Evolutionary conservation across 2,113 vertebrate genomes (phyloP).

Genomic region (Jaculus jaculus): DNA sequence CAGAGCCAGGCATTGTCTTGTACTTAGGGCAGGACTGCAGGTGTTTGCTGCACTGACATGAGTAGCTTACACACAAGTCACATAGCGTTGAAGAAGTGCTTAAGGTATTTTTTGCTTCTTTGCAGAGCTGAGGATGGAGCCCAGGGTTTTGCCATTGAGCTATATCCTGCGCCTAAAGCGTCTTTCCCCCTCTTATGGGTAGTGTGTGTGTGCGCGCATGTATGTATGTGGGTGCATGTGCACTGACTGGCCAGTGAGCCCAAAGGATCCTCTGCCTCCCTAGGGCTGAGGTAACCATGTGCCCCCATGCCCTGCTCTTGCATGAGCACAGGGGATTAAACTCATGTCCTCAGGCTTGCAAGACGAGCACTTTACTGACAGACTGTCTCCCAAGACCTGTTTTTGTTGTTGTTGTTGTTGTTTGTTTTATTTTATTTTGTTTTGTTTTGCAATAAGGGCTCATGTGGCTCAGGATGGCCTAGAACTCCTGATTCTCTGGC

Average conservation of each 20-base stretch:
- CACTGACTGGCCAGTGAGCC: too few relatives aligned
- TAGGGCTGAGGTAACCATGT: too few relatives aligned
- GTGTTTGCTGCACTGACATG: not conserved
- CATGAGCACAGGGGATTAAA: too few relatives aligned
- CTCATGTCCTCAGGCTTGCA: too few relatives aligned
- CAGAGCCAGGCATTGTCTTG: not conserved
- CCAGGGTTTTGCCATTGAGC: not conserved
- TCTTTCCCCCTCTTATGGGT: not conserved
- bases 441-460: too few relatives aligned
- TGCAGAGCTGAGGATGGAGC: not conserved
- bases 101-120: not conserved
- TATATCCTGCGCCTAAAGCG: not conserved
- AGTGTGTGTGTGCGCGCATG: not conserved
- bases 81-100: not conserved
- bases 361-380: too few relatives aligned
- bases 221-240: too few relatives aligned
- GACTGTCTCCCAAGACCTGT: too few relatives aligned
- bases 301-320: too few relatives aligned
- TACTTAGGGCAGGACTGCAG: not conserved
- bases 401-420: too few relatives aligned
- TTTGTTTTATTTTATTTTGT: too few relatives aligned
- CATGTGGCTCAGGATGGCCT: not conserved
- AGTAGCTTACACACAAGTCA: not conserved
- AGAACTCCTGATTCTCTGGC: not conserved
- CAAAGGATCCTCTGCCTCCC: too few relatives aligned